phyloP scores from a whole-genome alignment of 2,113 vertebrate species.

The Variabilichromis moorii region DNA sequence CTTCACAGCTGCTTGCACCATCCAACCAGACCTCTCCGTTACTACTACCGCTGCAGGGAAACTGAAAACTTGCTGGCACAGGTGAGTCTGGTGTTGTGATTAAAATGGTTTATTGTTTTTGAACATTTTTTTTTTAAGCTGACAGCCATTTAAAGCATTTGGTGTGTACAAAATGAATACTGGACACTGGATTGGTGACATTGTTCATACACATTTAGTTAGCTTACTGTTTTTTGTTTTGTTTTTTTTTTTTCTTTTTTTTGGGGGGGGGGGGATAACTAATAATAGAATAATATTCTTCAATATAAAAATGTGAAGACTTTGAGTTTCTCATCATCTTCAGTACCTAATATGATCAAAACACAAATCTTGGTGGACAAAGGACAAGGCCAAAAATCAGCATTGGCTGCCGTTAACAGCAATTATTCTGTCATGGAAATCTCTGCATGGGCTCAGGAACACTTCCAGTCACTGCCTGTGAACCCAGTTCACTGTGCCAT shows the following conservation, averaged over 20 bases:
- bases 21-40: slow-evolving; percentile 83
- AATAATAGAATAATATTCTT: neutral
- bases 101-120: neutral
- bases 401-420: neutral
- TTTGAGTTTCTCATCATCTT: neutral
- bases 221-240: neutral
- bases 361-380: neutral
- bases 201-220: neutral
- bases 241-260: neutral
- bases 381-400: neutral
- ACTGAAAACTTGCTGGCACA: slow-evolving; percentile 89
- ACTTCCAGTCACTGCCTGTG: neutral
- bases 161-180: neutral
- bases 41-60: slow-evolving; percentile 85
- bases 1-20: slow-evolving; percentile 92
- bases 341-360: neutral
- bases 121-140: neutral
- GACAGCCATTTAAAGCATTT: neutral
- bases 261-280: fast-evolving
- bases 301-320: neutral
- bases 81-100: slow-evolving; percentile 71
- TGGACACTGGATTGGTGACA: neutral
- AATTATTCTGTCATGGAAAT: neutral
- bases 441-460: neutral
- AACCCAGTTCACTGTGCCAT: neutral